A percentile compares a stretch with the other conserved stretches of the same genome.
Evolutionary conservation across 2,888 invertebrate species (phyloP).

Genomic region (Agelastica alni): DNA sequence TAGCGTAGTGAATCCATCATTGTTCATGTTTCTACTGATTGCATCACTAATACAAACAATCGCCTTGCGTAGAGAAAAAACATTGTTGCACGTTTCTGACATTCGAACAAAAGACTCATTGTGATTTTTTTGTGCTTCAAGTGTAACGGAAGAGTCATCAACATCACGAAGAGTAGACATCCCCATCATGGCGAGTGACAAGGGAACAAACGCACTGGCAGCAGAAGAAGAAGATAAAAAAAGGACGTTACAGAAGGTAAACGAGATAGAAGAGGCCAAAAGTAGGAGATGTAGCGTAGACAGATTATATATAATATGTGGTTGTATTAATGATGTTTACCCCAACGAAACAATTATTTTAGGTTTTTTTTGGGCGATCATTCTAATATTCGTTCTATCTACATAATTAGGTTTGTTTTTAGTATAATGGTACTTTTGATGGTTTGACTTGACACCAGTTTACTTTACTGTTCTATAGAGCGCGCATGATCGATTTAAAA

Average conservation of each 20-base stretch:
- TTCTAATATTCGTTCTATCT: no score
- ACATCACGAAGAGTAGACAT: constrained; percentile 25
- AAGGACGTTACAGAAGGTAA: constrained; percentile 45
- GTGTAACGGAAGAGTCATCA: constrained; percentile 46
- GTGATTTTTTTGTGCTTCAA: constrained; percentile 53
- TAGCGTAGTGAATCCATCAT: constrained; percentile 32
- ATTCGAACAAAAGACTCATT: constrained; percentile 44
- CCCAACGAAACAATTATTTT: no score
- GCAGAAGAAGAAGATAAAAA: constrained; percentile 6
- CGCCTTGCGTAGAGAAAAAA: constrained; percentile 48
- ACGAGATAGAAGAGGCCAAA: constrained; percentile 42
- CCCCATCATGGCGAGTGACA: constrained; percentile 14
- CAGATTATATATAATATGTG: not conserved
- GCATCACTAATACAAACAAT: constrained; percentile 50
- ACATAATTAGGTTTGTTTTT: no score
- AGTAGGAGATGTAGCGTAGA: constrained; percentile 35
- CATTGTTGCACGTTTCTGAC: constrained; percentile 48
- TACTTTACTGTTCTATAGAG: no score
- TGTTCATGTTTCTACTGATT: constrained; percentile 51
- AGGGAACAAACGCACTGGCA: constrained; percentile 20
- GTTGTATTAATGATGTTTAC: not conserved
- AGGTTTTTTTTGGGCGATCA: not conserved
- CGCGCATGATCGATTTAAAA: no score
- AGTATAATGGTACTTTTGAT: no score
- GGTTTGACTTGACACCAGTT: no score